Conservation (phyloP, 2,888 invertebrate species). For the Orthosia gracilis region DNA sequence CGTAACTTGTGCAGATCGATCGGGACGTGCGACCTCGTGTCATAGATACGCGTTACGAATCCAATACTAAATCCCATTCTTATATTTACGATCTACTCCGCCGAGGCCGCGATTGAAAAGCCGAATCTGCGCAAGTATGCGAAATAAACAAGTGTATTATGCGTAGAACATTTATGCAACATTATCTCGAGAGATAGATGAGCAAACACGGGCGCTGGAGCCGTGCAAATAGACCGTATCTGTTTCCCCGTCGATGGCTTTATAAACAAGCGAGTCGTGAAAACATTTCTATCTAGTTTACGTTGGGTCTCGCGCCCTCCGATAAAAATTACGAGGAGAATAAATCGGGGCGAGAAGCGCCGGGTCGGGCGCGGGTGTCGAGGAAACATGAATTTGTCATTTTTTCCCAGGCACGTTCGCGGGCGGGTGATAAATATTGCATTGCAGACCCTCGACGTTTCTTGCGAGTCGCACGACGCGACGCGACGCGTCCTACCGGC, state of each 20-base stretch:
- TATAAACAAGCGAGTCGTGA: constrained; percentile 89
- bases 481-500: constrained; percentile 66
- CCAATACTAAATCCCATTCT: constrained; percentile 73
- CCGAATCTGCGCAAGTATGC: constrained; percentile 76
- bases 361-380: constrained; percentile 73
- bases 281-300: constrained; percentile 89
- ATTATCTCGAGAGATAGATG: constrained; percentile 87
- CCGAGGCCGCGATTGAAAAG: constrained; percentile 79
- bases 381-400: constrained; percentile 90
- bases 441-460: constrained; percentile 86
- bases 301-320: constrained; percentile 84
- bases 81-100: constrained; percentile 71
- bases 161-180: constrained; percentile 84
- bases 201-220: constrained; percentile 81
- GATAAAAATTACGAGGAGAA: constrained; percentile 89
- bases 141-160: constrained; percentile 79
- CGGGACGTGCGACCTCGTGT: constrained; percentile 77
- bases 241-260: constrained; percentile 88
- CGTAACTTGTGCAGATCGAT: constrained; percentile 81
- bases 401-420: constrained; percentile 90
- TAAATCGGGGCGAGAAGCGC: constrained; percentile 83
- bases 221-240: constrained; percentile 87
- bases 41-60: constrained; percentile 78
- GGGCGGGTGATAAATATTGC: constrained; percentile 90
- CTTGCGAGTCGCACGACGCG: constrained; percentile 72